Conservation (phyloP, 2,888 invertebrate species). For the Arctia plantaginis region DNA sequence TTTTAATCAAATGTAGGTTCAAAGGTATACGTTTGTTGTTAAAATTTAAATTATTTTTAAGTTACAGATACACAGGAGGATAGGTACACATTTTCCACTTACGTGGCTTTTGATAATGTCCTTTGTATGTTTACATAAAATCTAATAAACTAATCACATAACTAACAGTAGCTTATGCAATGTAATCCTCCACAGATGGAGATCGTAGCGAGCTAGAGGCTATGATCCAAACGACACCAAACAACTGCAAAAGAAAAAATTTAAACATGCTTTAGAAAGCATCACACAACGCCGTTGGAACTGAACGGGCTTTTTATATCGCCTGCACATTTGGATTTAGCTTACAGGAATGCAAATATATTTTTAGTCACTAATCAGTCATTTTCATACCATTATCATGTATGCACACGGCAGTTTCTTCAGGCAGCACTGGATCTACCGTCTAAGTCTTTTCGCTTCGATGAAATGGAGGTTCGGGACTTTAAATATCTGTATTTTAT, state of each 20-base stretch:
- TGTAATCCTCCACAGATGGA: conserved; percentile 87
- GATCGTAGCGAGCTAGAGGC: conserved; percentile 87
- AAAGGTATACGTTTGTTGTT: neutral
- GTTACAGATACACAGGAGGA: neutral
- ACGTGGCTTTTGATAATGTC: conserved; percentile 29
- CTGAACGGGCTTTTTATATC: conserved; percentile 83
- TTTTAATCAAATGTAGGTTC: no score
- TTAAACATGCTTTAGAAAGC: conserved; percentile 86
- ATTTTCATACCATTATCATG: conserved; percentile 68
- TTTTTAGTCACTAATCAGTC: conserved; percentile 72
- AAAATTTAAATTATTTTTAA: neutral
- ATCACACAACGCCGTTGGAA: conserved; percentile 75
- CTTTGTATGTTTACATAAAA: conserved; percentile 35
- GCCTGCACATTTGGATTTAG: conserved; percentile 84
- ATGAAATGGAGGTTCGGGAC: conserved; percentile 78
- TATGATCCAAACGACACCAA: conserved; percentile 87
- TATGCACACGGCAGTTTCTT: conserved; percentile 76
- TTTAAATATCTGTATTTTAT: conserved; percentile 53
- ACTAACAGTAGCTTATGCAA: conserved; percentile 83
- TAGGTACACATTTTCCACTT: neutral
- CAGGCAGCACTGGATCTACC: conserved; percentile 80
- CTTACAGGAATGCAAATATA: conserved; percentile 81
- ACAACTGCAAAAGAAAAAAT: conserved; percentile 87
- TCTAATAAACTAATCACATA: conserved; percentile 63
- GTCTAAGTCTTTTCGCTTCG: conserved; percentile 77